Evolutionary conservation across 2,888 invertebrate species (phyloP).

Genomic region (Norana najaformis): DNA sequence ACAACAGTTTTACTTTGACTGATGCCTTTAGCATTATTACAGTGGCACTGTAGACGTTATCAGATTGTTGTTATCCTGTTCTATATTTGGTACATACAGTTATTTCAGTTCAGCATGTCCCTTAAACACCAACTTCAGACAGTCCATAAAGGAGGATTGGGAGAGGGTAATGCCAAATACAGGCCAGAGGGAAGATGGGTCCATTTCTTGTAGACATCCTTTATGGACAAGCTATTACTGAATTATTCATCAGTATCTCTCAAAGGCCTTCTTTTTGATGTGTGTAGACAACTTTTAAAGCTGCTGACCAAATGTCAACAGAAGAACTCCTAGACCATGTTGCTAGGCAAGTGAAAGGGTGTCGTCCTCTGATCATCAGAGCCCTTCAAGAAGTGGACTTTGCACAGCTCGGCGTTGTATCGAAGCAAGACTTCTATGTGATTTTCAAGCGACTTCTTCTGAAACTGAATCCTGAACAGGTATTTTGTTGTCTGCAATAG

Average conservation of each 20-base stretch:
- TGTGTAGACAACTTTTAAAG: neutral
- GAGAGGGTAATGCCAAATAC: no score
- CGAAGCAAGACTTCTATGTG: constrained; percentile 48
- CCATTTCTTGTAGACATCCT: no score
- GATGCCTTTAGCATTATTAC: no score
- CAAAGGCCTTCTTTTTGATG: neutral
- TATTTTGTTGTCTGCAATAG: constrained; percentile 34
- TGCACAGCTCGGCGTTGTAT: constrained; percentile 55
- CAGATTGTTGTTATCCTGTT: no score
- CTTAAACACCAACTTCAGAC: no score
- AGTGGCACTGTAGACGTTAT: no score
- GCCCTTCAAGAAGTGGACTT: constrained; percentile 55
- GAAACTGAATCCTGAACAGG: constrained; percentile 56
- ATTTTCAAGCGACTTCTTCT: constrained; percentile 51
- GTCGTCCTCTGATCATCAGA: constrained; percentile 49
- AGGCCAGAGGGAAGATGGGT: no score
- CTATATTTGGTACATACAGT: no score
- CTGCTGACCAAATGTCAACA: neutral
- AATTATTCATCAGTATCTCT: neutral
- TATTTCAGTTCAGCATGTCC: no score
- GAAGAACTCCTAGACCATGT: constrained; percentile 50
- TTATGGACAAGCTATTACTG: no score
- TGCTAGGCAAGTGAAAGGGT: constrained; percentile 51
- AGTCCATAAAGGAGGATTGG: no score
- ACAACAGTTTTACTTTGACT: no score